Evolutionary conservation across 2,888 invertebrate genomes (phyloP).

Genomic region (Brachyptera risi): DNA sequence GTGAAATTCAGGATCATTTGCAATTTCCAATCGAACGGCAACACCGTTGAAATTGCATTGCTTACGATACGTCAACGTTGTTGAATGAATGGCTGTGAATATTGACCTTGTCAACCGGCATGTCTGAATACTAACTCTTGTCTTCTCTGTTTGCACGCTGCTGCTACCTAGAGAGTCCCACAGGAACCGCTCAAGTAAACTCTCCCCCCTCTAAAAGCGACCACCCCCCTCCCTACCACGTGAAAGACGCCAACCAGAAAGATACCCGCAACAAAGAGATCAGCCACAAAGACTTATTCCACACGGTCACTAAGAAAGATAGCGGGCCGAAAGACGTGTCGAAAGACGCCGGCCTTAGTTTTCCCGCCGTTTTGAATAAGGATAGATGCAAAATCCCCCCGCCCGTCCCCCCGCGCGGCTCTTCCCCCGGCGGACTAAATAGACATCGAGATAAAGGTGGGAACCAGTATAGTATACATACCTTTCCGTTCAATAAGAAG

Average conservation of each 20-base stretch:
- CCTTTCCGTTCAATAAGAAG: too few relatives aligned
- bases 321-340: neutral
- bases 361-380: slow-evolving; percentile 6
- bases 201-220: slow-evolving; percentile 10
- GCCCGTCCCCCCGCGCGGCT: slow-evolving; percentile 82
- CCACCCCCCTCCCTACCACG: slow-evolving; percentile 36
- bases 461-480: neutral
- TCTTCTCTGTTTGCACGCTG: slow-evolving; percentile 25
- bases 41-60: too few relatives aligned
- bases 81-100: too few relatives aligned
- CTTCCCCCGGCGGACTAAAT: slow-evolving; percentile 38
- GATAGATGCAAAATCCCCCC: slow-evolving; percentile 65
- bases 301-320: neutral
- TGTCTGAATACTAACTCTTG: too few relatives aligned
- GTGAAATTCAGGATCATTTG: too few relatives aligned
- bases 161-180: slow-evolving; percentile 39
- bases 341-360: slow-evolving; percentile 9
- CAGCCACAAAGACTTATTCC: too few relatives aligned
- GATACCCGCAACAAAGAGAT: neutral
- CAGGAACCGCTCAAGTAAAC: slow-evolving; percentile 39
- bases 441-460: slow-evolving; percentile 9
- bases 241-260: slow-evolving; percentile 36
- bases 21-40: too few relatives aligned
- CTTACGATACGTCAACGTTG: too few relatives aligned
- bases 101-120: too few relatives aligned